Evolutionary conservation across 2,797 vertebrate species (phyloP).

Genomic region (Geotrypetes seraphini): DNA sequence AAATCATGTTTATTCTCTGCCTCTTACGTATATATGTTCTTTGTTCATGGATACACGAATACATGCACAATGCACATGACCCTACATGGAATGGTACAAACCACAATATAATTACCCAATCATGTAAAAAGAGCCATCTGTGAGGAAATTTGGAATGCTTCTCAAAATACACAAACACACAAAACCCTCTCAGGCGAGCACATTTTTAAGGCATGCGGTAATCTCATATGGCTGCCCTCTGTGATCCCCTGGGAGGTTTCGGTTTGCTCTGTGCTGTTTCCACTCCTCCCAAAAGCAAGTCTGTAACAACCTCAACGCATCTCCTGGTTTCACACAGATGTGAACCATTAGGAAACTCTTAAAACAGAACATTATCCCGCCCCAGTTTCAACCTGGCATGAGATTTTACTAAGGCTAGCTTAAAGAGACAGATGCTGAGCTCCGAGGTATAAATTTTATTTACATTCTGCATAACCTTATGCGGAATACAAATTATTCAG

Average conservation of each 20-base stretch:
- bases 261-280: slow-evolving; percentile 16
- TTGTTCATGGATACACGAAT: too few relatives aligned
- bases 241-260: slow-evolving; percentile 46
- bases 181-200: slow-evolving; percentile 46
- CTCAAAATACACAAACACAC: slow-evolving; percentile 52
- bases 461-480: too few relatives aligned
- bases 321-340: slow-evolving; percentile 40
- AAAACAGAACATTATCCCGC: slow-evolving; percentile 56
- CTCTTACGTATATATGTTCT: too few relatives aligned
- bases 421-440: slow-evolving; percentile 39
- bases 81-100: slow-evolving; percentile 11
- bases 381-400: slow-evolving; percentile 47
- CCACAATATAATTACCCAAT: slow-evolving; percentile 46
- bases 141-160: slow-evolving; percentile 52
- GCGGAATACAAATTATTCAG: too few relatives aligned
- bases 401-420: slow-evolving; percentile 64
- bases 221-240: slow-evolving; percentile 65
- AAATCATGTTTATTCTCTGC: too few relatives aligned
- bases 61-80: not conserved
- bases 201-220: slow-evolving; percentile 64
- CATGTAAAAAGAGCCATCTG: slow-evolving; percentile 51
- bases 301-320: not conserved
- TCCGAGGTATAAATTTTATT: too few relatives aligned
- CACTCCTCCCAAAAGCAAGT: slow-evolving; percentile 4
- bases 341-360: slow-evolving; percentile 55